phyloP scores from a whole-genome alignment of 2,797 vertebrate species.

The Acomys russatus region DNA sequence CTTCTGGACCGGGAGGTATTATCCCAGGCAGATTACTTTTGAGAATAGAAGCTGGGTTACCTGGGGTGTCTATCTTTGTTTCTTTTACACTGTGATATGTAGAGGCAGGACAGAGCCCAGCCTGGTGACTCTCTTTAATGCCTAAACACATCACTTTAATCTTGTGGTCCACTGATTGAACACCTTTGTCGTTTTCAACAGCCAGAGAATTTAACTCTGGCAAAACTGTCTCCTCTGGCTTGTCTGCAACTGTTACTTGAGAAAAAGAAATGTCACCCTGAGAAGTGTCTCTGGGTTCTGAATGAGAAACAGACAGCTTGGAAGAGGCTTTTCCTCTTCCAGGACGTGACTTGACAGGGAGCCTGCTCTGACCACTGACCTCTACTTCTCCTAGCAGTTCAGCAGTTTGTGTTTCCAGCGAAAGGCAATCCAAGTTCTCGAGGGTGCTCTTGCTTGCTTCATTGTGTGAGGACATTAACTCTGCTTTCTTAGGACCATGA shows the following conservation, averaged over 20 bases:
- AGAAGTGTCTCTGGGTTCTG: conserved; percentile 40
- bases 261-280: conserved; percentile 42
- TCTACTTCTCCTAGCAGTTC: conserved; percentile 17
- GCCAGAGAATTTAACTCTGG: conserved; percentile 53
- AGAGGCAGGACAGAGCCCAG: background rate
- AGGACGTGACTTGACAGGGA: conserved; percentile 19
- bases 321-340: conserved; percentile 35
- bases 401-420: conserved; percentile 55
- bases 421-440: conserved; percentile 29
- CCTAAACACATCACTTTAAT: conserved; percentile 21
- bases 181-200: conserved; percentile 34
- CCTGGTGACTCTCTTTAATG: conserved; percentile 39
- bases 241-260: conserved; percentile 22
- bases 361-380: background rate
- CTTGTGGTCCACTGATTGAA: conserved; percentile 5
- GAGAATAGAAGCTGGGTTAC: background rate
- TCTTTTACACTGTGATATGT: background rate
- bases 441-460: background rate
- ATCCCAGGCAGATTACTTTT: background rate
- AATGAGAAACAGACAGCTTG: background rate
- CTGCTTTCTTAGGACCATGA: conserved; percentile 25
- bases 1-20: conserved; percentile 27
- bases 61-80: background rate
- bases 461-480: conserved; percentile 32
- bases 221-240: background rate